Evolutionary conservation across 2,888 invertebrate species (phyloP).

Genomic region (Schizotus pectinicornis): DNA sequence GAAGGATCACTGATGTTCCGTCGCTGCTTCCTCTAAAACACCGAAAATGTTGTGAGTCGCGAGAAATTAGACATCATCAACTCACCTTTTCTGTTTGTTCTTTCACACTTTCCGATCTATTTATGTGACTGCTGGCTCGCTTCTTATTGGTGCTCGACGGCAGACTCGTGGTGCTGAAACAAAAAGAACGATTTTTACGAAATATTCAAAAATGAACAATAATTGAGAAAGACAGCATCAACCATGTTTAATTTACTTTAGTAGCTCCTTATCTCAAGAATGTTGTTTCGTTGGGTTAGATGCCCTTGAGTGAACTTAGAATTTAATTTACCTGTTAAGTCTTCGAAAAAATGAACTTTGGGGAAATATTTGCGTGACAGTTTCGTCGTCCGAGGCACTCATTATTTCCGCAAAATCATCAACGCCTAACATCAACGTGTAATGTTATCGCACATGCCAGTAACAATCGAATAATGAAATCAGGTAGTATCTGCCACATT

Average conservation of each 20-base stretch:
- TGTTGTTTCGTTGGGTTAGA: too few species aligned
- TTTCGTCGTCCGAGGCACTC: too few species aligned
- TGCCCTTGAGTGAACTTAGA: too few species aligned
- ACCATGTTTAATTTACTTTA: too few species aligned
- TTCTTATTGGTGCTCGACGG: slow-evolving; percentile 53
- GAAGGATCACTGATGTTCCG: slow-evolving; percentile 84
- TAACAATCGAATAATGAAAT: too few species aligned
- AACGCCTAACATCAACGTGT: too few species aligned
- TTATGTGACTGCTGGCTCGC: slow-evolving; percentile 52
- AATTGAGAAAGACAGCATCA: not conserved
- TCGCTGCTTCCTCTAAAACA: slow-evolving; percentile 68
- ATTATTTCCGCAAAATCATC: too few species aligned
- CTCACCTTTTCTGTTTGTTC: slow-evolving; percentile 58
- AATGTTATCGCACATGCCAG: too few species aligned
- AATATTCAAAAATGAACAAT: not conserved
- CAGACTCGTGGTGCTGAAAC: slow-evolving; percentile 53
- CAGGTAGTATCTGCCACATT: slow-evolving; percentile 6
- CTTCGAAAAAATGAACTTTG: too few species aligned
- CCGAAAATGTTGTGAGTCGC: slow-evolving; percentile 11
- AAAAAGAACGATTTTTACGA: slow-evolving; percentile 20
- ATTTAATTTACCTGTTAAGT: too few species aligned
- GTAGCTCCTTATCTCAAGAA: too few species aligned
- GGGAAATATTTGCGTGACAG: too few species aligned
- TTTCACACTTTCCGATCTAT: slow-evolving; percentile 58
- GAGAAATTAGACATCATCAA: slow-evolving; percentile 10